Evolutionary conservation across 2,797 vertebrate species (phyloP).

Genomic region (Mormyrops boulengeri): DNA sequence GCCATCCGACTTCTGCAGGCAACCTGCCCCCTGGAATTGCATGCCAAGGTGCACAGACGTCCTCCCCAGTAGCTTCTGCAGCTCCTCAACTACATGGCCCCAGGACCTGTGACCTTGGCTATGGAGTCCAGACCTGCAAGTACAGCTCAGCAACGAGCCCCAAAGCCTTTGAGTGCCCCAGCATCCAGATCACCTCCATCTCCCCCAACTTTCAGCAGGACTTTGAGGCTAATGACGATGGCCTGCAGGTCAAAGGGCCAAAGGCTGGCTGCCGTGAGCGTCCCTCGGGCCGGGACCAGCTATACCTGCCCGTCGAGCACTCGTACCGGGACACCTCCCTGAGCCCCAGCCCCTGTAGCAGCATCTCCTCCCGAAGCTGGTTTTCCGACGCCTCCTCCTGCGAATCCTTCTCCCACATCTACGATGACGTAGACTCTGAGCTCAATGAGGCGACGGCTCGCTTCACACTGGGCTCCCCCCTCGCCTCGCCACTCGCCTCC

Average conservation of each 20-base stretch:
- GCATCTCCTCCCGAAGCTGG: constrained; percentile 67
- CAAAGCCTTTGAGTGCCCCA: constrained; percentile 88
- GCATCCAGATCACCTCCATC: constrained; percentile 83
- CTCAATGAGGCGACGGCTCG: constrained; percentile 77
- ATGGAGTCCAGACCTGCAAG: constrained; percentile 60
- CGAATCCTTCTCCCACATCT: constrained; percentile 85
- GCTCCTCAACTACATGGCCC: constrained; percentile 54
- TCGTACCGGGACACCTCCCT: constrained; percentile 66
- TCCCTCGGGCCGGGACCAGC: constrained; percentile 49
- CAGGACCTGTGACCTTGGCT: constrained; percentile 57
- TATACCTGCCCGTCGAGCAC: constrained; percentile 55
- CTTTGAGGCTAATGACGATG: constrained; percentile 25
- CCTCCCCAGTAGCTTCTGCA: constrained; percentile 56
- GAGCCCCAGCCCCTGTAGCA: constrained; percentile 62
- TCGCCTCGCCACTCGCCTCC: constrained; percentile 41
- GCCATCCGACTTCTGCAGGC: constrained; percentile 63
- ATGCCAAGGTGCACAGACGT: constrained; percentile 64
- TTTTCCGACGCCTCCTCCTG: constrained; percentile 80
- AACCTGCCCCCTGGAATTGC: constrained; percentile 65
- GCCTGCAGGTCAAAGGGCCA: constrained; percentile 25
- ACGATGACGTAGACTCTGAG: constrained; percentile 83
- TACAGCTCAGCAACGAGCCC: constrained; percentile 62
- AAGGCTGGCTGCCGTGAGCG: constrained; percentile 39
- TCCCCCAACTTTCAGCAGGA: constrained; percentile 51
- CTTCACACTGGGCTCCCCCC: constrained; percentile 74